A percentile compares a stretch with the other conserved stretches of the same genome.
Evolutionary conservation across 2,888 invertebrate genomes (phyloP).

Genomic region (Drosophila subquinaria): DNA sequence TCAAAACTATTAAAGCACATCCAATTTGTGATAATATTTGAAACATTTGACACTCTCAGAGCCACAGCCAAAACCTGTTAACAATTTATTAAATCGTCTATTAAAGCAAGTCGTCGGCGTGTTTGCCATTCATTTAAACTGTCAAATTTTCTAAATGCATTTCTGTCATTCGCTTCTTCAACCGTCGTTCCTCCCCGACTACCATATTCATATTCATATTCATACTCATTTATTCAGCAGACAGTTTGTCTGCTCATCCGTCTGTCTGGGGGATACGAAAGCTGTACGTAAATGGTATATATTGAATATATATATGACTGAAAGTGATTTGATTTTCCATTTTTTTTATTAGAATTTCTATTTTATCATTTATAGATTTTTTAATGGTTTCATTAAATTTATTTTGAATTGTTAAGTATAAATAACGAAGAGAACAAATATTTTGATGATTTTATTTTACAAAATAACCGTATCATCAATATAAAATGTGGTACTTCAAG

Average conservation of each 20-base stretch:
- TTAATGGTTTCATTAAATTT: background rate
- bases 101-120: conserved; percentile 34
- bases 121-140: conserved; percentile 56
- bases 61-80: conserved; percentile 67
- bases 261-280: conserved; percentile 14
- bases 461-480: no score
- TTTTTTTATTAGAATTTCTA: background rate
- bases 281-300: background rate
- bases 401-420: background rate
- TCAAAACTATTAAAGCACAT: conserved; percentile 77
- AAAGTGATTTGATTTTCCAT: background rate
- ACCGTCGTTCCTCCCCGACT: conserved; percentile 8
- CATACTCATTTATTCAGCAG: conserved; percentile 28
- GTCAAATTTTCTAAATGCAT: conserved; percentile 64
- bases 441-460: no score
- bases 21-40: conserved; percentile 73
- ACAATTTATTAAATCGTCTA: conserved; percentile 59
- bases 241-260: conserved; percentile 49
- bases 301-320: conserved; percentile 4
- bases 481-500: no score
- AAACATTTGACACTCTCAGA: conserved; percentile 28
- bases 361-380: conserved; percentile 8
- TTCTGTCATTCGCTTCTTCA: conserved; percentile 28
- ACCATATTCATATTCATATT: conserved; percentile 4
- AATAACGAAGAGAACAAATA: no score